Conservation (phyloP, 2,113 vertebrate genomes). For the Nycticebus coucang region DNA sequence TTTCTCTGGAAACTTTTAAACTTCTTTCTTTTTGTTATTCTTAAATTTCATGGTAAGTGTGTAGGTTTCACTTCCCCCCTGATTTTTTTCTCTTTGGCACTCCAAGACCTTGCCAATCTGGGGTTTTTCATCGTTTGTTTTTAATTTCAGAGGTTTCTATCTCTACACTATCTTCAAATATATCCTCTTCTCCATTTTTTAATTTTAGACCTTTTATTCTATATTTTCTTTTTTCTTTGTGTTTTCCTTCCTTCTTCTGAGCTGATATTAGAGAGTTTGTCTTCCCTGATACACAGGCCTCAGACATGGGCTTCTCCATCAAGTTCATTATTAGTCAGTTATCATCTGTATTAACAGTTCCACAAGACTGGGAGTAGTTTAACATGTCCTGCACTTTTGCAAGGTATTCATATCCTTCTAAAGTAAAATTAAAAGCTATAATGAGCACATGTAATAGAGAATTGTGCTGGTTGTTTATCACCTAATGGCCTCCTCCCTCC, state of each 20-base stretch:
- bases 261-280: background rate
- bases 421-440: background rate
- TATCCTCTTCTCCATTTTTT: background rate
- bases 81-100: background rate
- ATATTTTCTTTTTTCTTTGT: background rate
- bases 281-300: background rate
- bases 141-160: background rate
- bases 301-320: background rate
- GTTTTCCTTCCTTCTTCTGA: background rate
- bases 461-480: background rate
- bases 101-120: background rate
- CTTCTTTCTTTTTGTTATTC: background rate
- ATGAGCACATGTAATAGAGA: background rate
- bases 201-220: background rate
- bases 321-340: background rate
- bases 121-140: background rate
- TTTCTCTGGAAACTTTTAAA: background rate
- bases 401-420: background rate
- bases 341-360: slow-evolving; percentile 33
- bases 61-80: background rate
- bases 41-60: background rate
- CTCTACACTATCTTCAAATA: background rate
- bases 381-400: background rate
- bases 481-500: background rate
- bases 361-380: background rate